Evolutionary conservation across 2,888 invertebrate species (phyloP).

Genomic region (Stenotaenia linearis): DNA sequence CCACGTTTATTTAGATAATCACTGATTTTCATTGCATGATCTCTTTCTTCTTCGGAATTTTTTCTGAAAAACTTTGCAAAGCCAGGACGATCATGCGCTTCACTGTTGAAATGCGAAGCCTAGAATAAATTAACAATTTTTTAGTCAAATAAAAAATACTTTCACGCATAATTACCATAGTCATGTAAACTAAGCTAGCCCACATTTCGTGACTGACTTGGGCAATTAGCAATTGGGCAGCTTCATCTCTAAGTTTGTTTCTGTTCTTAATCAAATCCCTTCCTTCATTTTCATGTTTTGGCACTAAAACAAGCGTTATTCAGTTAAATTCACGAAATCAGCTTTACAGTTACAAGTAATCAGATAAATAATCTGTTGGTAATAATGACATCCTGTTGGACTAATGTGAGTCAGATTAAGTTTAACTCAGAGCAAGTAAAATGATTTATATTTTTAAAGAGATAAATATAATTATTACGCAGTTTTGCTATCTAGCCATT

Average conservation of each 20-base stretch:
- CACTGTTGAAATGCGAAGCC: constrained; percentile 74
- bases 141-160: no score
- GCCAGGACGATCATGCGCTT: constrained; percentile 73
- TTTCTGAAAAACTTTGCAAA: constrained; percentile 81
- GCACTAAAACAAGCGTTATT: background rate
- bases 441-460: background rate
- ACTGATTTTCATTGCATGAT: constrained; percentile 80
- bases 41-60: constrained; percentile 76
- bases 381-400: background rate
- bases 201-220: constrained; percentile 27
- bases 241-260: background rate
- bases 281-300: background rate
- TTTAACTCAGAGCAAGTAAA: background rate
- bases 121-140: constrained; percentile 39
- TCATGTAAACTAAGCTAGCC: constrained; percentile 24
- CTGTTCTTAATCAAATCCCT: background rate
- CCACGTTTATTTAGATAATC: constrained; percentile 78
- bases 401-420: background rate
- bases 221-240: background rate
- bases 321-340: background rate
- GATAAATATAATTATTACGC: no score
- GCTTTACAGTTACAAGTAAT: background rate
- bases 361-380: background rate
- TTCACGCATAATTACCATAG: constrained; percentile 30
- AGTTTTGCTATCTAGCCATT: no score